phyloP scores from a whole-genome alignment of 2,113 vertebrate genomes.

The Sminthopsis crassicaudata region DNA sequence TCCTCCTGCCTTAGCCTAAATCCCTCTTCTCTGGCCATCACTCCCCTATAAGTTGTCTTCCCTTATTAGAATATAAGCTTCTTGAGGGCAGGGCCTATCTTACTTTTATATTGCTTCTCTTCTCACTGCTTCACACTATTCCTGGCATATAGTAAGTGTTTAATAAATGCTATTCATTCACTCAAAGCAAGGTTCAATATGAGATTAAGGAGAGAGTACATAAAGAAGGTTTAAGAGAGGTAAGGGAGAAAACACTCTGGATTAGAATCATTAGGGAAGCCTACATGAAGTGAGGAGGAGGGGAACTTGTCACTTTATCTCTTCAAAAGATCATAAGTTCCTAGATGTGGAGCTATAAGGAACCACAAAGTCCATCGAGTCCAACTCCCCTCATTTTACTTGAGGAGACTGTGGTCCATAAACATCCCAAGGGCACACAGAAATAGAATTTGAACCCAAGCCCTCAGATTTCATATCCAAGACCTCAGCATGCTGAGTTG shows the following conservation, averaged over 20 bases:
- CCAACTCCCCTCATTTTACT: not conserved
- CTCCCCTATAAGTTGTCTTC: not conserved
- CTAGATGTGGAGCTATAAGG: not conserved
- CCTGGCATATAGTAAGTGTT: not conserved
- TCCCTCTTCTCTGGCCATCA: no score
- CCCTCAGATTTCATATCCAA: not conserved
- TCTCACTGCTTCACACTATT: not conserved
- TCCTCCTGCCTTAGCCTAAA: no score
- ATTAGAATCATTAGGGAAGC: not conserved
- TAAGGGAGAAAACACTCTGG: not conserved
- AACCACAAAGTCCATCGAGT: not conserved
- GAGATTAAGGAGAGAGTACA: not conserved
- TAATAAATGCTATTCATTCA: not conserved
- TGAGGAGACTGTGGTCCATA: not conserved
- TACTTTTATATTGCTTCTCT: not conserved
- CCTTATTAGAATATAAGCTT: not conserved
- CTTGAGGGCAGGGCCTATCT: not conserved
- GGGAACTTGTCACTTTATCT: not conserved
- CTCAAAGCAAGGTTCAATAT: not conserved
- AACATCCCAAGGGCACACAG: not conserved
- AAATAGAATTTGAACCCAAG: not conserved
- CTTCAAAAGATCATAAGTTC: not conserved
- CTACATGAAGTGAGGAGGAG: not conserved
- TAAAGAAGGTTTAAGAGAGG: not conserved
- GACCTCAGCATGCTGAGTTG: not conserved